These are phyloP conservation scores for Anabacerthia variegaticeps DNA, from an alignment of 2,797 vertebrate genomes.

Conservation along the genomic window DNA sequence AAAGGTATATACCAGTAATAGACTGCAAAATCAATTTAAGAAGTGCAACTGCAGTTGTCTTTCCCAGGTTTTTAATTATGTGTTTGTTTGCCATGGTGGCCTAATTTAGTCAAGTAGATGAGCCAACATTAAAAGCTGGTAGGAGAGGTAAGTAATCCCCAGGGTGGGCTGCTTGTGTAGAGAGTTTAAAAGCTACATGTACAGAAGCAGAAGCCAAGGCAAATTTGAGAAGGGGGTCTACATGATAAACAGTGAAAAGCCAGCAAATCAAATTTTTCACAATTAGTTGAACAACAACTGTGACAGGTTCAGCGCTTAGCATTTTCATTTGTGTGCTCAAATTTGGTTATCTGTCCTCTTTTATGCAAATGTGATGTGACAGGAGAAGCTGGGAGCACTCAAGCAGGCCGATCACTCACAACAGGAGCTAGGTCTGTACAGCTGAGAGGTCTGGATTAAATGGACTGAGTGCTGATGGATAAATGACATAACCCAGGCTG, in stretches of 20 bases:
- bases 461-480: conserved; percentile 83
- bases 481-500: conserved; percentile 78
- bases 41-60: conserved; percentile 77
- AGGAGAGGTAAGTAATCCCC: conserved; percentile 86
- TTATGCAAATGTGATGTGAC: conserved; percentile 90
- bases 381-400: conserved; percentile 85
- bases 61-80: conserved; percentile 84
- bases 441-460: conserved; percentile 81
- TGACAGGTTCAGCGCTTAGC: conserved; percentile 90
- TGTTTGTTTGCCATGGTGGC: conserved; percentile 84
- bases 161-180: conserved; percentile 74
- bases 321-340: conserved; percentile 89
- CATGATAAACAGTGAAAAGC: conserved; percentile 88
- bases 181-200: conserved; percentile 83
- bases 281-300: conserved; percentile 94
- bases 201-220: conserved; percentile 75
- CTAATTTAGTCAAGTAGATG: conserved; percentile 86
- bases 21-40: conserved; percentile 78
- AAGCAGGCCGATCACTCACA: conserved; percentile 83
- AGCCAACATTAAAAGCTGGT: conserved; percentile 85
- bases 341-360: conserved; percentile 96
- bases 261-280: conserved; percentile 98
- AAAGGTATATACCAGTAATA: conserved; percentile 48
- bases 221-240: conserved; percentile 79
- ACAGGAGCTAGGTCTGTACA: conserved; percentile 81